These are phyloP conservation scores for Chloromyia formosa DNA, from an alignment of 2,888 invertebrate genomes.

Conservation along the genomic window DNA sequence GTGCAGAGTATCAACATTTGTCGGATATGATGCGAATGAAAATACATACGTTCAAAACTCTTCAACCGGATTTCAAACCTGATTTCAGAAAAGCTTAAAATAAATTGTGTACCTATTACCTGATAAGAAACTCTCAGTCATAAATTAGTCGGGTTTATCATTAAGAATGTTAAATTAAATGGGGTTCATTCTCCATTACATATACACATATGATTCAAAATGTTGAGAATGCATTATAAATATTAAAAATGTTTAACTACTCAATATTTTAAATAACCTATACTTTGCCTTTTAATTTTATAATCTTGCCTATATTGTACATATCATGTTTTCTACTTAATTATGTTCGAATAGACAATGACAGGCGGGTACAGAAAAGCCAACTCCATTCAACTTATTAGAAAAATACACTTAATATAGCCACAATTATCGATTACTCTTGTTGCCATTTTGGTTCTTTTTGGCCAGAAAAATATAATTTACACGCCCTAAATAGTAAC, in stretches of 20 bases:
- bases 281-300: background rate
- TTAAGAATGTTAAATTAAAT: background rate
- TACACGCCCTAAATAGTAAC: background rate
- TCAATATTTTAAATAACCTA: background rate
- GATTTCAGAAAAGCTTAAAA: too few relatives aligned
- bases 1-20: too few relatives aligned
- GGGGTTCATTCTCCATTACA: background rate
- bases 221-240: background rate
- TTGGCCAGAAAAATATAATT: background rate
- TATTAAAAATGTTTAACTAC: conserved; percentile 9
- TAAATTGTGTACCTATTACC: too few relatives aligned
- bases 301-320: background rate
- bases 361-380: conserved; percentile 17
- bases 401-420: background rate
- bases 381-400: background rate
- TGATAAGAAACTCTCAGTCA: too few relatives aligned
- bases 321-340: conserved; percentile 5
- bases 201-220: background rate
- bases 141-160: background rate
- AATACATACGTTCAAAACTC: too few relatives aligned
- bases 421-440: too few relatives aligned
- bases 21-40: too few relatives aligned
- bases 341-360: conserved; percentile 16
- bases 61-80: too few relatives aligned
- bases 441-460: background rate